Conservation (phyloP, 2,797 vertebrate genomes). For the Gobio occitaniae region DNA sequence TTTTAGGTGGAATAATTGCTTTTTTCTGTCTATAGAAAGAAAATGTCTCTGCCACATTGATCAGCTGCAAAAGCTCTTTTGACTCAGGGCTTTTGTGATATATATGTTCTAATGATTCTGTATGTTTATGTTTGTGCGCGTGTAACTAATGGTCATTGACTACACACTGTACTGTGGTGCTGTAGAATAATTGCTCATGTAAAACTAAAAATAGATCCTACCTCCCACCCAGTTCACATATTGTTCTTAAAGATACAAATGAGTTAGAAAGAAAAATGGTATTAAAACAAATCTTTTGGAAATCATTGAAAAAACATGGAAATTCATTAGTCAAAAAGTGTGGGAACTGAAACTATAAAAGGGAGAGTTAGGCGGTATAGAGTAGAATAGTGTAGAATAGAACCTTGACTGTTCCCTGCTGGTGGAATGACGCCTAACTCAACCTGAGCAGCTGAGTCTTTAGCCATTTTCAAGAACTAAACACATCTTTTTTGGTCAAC, state of each 20-base stretch:
- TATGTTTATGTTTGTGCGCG: conserved; percentile 8
- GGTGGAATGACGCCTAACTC: not conserved
- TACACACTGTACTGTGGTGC: not conserved
- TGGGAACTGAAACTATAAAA: not conserved
- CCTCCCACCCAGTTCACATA: not conserved
- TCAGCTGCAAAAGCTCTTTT: conserved; percentile 9
- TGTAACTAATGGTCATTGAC: not conserved
- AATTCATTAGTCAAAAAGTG: not conserved
- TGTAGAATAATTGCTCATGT: not conserved
- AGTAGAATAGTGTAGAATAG: not conserved
- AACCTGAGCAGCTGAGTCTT: too few relatives aligned
- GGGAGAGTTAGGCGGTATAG: not conserved
- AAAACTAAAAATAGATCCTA: not conserved
- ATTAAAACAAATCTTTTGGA: not conserved
- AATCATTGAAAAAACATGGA: not conserved
- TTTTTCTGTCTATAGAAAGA: conserved; percentile 27
- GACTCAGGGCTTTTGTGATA: not conserved
- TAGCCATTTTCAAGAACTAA: too few relatives aligned
- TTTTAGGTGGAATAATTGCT: conserved; percentile 48
- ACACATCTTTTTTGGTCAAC: too few relatives aligned
- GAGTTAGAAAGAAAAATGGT: not conserved
- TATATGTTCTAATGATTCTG: conserved; percentile 27
- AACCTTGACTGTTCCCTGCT: not conserved
- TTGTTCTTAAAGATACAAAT: too few relatives aligned
- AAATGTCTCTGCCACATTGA: conserved; percentile 27